Evolutionary conservation across 2,113 vertebrate genomes (phyloP).

Genomic region (Trogon surrucura): DNA sequence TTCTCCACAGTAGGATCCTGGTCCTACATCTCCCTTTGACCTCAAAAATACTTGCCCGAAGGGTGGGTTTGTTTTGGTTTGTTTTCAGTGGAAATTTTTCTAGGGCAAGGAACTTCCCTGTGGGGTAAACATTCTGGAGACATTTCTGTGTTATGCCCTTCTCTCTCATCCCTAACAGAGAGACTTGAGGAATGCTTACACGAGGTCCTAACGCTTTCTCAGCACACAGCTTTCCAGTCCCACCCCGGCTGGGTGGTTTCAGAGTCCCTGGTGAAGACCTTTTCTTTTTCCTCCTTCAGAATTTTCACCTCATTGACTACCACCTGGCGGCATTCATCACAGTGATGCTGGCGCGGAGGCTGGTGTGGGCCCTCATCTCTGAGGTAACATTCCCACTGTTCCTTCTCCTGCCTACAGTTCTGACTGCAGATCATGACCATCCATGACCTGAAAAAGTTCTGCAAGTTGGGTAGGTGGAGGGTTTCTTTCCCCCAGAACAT

Average conservation of each 20-base stretch:
- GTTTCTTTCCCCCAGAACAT: background rate
- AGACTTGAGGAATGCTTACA: background rate
- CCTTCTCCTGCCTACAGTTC: background rate
- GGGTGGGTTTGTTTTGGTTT: background rate
- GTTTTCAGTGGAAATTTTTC: background rate
- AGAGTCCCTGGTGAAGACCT: slow-evolving; percentile 34
- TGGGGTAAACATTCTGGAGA: background rate
- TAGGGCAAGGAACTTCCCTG: background rate
- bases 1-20: background rate
- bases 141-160: background rate
- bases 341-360: slow-evolving; percentile 95
- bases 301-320: slow-evolving; percentile 98
- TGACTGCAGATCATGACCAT: background rate
- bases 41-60: background rate
- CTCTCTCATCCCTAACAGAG: background rate
- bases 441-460: background rate
- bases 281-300: slow-evolving; percentile 80
- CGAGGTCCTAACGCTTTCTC: background rate
- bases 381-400: slow-evolving; percentile 81
- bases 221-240: background rate
- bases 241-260: slow-evolving; percentile 5
- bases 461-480: background rate
- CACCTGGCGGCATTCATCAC: slow-evolving; percentile 97
- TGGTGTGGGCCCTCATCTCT: slow-evolving; percentile 96
- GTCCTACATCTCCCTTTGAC: background rate